Evolutionary conservation across 2,113 vertebrate genomes (phyloP).

Genomic region (Onychostoma macrolepis): DNA sequence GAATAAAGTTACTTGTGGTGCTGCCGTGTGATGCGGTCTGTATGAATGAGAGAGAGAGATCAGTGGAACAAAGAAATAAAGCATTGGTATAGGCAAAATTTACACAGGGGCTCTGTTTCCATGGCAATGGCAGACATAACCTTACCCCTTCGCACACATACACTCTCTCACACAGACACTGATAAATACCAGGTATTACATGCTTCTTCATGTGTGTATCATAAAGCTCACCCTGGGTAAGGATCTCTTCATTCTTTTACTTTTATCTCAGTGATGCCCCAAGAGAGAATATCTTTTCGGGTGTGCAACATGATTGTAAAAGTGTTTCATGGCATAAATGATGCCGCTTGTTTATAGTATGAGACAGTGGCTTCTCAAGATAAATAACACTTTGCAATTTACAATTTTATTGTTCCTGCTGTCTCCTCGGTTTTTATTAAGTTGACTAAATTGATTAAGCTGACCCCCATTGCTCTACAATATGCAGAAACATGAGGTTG

Average conservation of each 20-base stretch:
- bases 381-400: neutral
- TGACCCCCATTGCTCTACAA: neutral
- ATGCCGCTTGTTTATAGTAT: neutral
- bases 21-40: neutral
- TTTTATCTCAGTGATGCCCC: neutral
- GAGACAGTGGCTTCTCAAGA: neutral
- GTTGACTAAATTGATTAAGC: conserved; percentile 20
- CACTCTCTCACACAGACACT: neutral
- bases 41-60: neutral
- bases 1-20: conserved; percentile 8
- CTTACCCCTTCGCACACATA: conserved; percentile 8
- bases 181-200: conserved; percentile 26
- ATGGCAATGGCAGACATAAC: conserved; percentile 12
- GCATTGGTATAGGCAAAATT: neutral
- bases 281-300: neutral
- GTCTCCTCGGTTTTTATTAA: neutral
- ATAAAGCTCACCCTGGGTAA: neutral
- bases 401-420: neutral
- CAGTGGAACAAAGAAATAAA: conserved; percentile 9
- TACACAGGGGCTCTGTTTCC: conserved; percentile 12
- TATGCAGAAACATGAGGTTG: conserved; percentile 13
- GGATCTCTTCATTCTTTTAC: neutral
- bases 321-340: neutral
- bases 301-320: conserved; percentile 10
- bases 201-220: neutral